Evolutionary conservation across 2,113 vertebrate genomes (phyloP).

Genomic region (Microtus ochrogaster): DNA sequence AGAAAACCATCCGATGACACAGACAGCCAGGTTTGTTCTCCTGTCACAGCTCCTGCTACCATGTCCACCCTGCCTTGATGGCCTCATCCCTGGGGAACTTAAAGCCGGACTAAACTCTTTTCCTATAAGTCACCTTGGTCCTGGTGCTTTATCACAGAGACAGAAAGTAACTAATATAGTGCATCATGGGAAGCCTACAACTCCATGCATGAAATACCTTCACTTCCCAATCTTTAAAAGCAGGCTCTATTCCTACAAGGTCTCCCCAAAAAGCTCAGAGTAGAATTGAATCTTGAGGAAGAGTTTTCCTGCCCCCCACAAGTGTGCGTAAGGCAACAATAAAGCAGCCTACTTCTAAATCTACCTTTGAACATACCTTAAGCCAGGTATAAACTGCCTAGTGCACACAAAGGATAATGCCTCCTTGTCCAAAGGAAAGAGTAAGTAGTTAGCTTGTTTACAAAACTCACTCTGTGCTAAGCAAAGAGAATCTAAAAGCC

Average conservation of each 20-base stretch:
- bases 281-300: background rate
- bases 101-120: background rate
- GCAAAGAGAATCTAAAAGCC: background rate
- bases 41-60: background rate
- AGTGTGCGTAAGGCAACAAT: background rate
- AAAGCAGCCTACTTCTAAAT: background rate
- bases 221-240: background rate
- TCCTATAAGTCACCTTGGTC: background rate
- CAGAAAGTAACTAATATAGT: background rate
- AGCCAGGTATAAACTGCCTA: background rate
- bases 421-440: background rate
- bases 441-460: background rate
- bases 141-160: too few species aligned
- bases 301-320: background rate
- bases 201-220: background rate
- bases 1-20: background rate
- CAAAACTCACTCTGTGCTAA: background rate
- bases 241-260: background rate
- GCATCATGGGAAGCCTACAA: background rate
- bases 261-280: background rate
- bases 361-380: background rate
- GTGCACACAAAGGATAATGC: background rate
- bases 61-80: background rate
- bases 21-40: accelerated
- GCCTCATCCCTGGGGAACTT: background rate